Evolutionary conservation across 2,888 invertebrate species (phyloP).

Genomic region (Lysandra coridon): DNA sequence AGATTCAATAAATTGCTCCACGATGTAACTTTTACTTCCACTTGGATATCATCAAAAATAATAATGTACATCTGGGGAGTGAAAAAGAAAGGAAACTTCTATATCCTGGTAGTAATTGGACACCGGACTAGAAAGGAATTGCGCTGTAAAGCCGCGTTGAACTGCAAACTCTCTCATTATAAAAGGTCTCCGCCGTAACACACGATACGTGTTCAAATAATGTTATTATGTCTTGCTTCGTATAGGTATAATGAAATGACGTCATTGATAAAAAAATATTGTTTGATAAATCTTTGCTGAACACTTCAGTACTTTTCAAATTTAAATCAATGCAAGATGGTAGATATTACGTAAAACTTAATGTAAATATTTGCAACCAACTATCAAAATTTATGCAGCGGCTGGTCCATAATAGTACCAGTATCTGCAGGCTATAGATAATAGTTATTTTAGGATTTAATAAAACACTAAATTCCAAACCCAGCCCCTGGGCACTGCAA

Average conservation of each 20-base stretch:
- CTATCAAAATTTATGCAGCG: neutral
- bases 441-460: slow-evolving; percentile 52
- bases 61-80: neutral
- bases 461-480: slow-evolving; percentile 47
- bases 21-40: neutral
- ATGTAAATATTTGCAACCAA: neutral
- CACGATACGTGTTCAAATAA: neutral
- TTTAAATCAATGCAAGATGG: neutral
- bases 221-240: neutral
- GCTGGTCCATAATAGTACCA: neutral
- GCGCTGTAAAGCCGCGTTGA: slow-evolving; percentile 11
- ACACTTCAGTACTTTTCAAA: neutral
- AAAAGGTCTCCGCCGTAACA: slow-evolving; percentile 16
- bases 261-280: neutral
- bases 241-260: neutral
- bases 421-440: neutral
- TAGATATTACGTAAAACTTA: neutral
- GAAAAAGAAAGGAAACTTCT: slow-evolving; percentile 9
- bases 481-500: slow-evolving; percentile 42
- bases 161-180: slow-evolving; percentile 27
- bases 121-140: slow-evolving; percentile 27
- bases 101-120: slow-evolving; percentile 30
- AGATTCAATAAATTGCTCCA: neutral
- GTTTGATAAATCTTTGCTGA: neutral
- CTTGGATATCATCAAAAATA: slow-evolving; percentile 3